A percentile compares a stretch with the other conserved stretches of the same genome.
These are phyloP conservation scores for Lasioglossum vierecki DNA, from an alignment of 2,888 invertebrate species.

Conservation along the genomic window DNA sequence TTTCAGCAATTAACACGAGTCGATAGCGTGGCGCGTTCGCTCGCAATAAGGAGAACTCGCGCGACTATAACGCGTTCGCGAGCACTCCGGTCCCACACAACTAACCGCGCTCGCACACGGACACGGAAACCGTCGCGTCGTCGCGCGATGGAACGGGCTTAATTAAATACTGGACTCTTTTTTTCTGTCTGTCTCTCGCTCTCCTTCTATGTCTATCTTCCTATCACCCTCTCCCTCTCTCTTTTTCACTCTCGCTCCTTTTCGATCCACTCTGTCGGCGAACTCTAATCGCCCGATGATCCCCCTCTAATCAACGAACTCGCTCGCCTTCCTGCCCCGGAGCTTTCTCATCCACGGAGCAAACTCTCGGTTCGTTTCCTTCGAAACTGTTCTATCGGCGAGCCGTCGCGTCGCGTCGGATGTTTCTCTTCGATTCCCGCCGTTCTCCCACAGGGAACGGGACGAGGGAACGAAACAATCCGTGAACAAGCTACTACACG, in stretches of 20 bases:
- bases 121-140: conserved; percentile 15
- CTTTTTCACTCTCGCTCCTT: neutral
- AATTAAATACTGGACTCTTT: conserved; percentile 60
- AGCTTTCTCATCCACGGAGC: conserved; percentile 26
- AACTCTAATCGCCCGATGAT: conserved; percentile 60
- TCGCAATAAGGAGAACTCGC: conserved; percentile 44
- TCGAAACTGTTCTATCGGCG: conserved; percentile 9
- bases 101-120: neutral
- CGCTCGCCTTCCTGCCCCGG: conserved; percentile 17
- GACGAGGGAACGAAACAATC: conserved; percentile 66
- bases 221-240: neutral
- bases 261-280: conserved; percentile 30
- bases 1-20: conserved; percentile 66
- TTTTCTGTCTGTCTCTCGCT: neutral
- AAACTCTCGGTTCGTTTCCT: conserved; percentile 27
- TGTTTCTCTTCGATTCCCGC: conserved; percentile 38
- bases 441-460: conserved; percentile 46
- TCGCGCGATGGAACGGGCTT: conserved; percentile 43
- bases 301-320: conserved; percentile 59
- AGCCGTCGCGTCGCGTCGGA: neutral
- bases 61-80: neutral
- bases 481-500: conserved; percentile 72
- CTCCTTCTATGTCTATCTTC: neutral
- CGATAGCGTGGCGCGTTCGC: conserved; percentile 58
- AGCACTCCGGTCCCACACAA: neutral